A percentile compares a stretch with the other conserved stretches of the same genome.
Conservation (phyloP, 1,140 invertebrate genomes). For the Pseudomyrmex sp. region DNA sequence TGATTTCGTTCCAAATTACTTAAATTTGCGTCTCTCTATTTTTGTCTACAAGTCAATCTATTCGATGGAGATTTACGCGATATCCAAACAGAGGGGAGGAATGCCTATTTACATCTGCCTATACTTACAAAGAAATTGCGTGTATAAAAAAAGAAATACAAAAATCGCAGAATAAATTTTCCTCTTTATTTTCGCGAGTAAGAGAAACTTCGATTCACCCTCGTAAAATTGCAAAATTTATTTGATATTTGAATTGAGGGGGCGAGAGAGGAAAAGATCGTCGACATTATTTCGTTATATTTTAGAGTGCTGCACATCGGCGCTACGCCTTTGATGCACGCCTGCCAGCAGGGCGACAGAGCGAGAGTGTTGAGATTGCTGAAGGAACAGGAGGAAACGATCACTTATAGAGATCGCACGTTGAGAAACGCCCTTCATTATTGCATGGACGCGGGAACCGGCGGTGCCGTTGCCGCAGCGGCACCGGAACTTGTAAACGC, state of each 20-base stretch:
- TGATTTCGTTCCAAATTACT: conserved; percentile 42
- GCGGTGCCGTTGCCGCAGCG: conserved; percentile 90
- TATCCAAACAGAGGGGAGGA: neutral
- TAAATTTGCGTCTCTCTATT: conserved; percentile 39
- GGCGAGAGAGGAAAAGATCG: no score
- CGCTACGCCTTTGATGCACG: conserved; percentile 94
- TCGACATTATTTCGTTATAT: neutral
- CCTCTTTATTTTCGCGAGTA: neutral
- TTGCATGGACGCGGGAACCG: conserved; percentile 92
- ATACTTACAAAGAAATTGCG: neutral
- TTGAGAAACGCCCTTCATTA: conserved; percentile 96
- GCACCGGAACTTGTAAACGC: conserved; percentile 92
- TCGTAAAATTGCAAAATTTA: no score
- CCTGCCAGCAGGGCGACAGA: conserved; percentile 92
- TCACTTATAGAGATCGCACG: conserved; percentile 90
- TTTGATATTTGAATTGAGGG: no score
- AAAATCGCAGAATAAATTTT: neutral
- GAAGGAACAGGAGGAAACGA: conserved; percentile 83
- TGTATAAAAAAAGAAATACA: neutral
- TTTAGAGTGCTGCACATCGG: conserved; percentile 83
- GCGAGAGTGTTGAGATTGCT: conserved; percentile 85
- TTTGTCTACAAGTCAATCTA: conserved; percentile 10
- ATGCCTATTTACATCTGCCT: neutral
- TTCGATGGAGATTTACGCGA: neutral
- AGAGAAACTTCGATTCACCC: no score